Evolutionary conservation across 2,888 invertebrate genomes (phyloP).

Genomic region (Kuschelorhynchus macadamiae): DNA sequence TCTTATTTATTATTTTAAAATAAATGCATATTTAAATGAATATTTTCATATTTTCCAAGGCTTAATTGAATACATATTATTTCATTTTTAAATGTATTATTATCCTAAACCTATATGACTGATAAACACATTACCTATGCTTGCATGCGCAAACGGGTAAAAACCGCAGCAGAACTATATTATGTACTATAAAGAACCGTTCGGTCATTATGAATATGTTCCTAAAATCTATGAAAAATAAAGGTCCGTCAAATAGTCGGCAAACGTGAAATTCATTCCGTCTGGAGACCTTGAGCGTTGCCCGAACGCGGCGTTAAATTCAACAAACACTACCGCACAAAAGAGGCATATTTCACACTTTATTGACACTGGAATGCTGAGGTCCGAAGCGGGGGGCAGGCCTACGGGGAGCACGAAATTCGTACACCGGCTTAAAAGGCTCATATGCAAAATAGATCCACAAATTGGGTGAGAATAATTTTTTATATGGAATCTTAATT

Average conservation of each 20-base stretch:
- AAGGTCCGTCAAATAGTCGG: slow-evolving; percentile 20
- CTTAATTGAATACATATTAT: too few relatives aligned
- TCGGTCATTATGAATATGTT: too few relatives aligned
- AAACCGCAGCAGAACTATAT: too few relatives aligned
- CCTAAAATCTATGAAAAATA: slow-evolving; percentile 18
- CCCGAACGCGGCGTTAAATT: slow-evolving; percentile 28
- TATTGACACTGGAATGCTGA: slow-evolving; percentile 56
- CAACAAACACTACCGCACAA: slow-evolving; percentile 51
- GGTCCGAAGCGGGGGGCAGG: slow-evolving; percentile 12
- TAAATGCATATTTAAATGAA: too few relatives aligned
- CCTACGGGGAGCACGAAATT: slow-evolving; percentile 26
- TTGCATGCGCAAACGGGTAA: too few relatives aligned
- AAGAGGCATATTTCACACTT: slow-evolving; percentile 62
- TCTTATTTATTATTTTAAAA: too few relatives aligned
- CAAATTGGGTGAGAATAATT: slow-evolving; percentile 12
- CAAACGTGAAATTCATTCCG: slow-evolving; percentile 24
- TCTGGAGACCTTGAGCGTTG: slow-evolving; percentile 33
- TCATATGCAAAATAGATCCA: slow-evolving; percentile 2
- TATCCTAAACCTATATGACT: too few relatives aligned
- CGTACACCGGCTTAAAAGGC: background rate
- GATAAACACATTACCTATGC: too few relatives aligned
- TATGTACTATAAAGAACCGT: too few relatives aligned
- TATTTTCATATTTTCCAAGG: too few relatives aligned
- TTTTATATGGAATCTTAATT: too few relatives aligned
- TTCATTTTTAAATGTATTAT: too few relatives aligned